A percentile compares a stretch with the other conserved stretches of the same genome.
These are phyloP conservation scores for Drosophila persimilis DNA, from an alignment of 1,140 invertebrate species.

Conservation along the genomic window DNA sequence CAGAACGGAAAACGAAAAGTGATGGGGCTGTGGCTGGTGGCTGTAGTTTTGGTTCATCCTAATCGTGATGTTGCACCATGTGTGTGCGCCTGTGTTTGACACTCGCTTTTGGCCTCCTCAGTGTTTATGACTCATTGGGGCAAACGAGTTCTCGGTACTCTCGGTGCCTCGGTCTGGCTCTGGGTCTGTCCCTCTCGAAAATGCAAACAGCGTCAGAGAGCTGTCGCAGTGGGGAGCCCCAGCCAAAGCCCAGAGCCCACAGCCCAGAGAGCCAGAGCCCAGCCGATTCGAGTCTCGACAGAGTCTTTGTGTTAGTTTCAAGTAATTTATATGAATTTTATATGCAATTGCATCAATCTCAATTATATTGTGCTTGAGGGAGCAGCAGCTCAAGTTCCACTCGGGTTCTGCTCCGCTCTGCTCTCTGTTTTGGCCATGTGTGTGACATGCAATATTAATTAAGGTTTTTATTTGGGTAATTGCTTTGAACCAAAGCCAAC, in stretches of 20 bases:
- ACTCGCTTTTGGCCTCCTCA: conserved; percentile 51
- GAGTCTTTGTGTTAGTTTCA: conserved; percentile 54
- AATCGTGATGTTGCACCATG: conserved; percentile 54
- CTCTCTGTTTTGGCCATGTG: conserved; percentile 9
- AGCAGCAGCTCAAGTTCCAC: background rate
- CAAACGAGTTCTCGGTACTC: conserved; percentile 53
- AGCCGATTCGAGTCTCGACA: conserved; percentile 6
- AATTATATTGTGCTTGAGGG: conserved; percentile 63
- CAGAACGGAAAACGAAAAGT: too few relatives aligned
- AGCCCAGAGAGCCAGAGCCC: too few relatives aligned
- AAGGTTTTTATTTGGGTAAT: conserved; percentile 76
- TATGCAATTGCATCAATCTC: conserved; percentile 80
- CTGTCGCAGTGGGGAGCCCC: conserved; percentile 31
- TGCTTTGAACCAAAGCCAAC: conserved; percentile 54
- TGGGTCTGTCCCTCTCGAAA: conserved; percentile 17
- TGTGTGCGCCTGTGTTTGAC: conserved; percentile 34
- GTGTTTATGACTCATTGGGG: conserved; percentile 78
- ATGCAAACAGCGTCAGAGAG: conserved; percentile 33
- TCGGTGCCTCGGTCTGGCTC: background rate
- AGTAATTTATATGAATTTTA: conserved; percentile 78
- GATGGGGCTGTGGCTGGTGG: too few relatives aligned
- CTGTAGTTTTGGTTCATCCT: conserved; percentile 31
- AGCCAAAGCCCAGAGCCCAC: too few relatives aligned
- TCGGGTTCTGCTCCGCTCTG: background rate
- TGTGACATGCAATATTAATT: conserved; percentile 78